phyloP scores from a whole-genome alignment of 1,140 invertebrate genomes.

The Drosophila ogumai region DNA sequence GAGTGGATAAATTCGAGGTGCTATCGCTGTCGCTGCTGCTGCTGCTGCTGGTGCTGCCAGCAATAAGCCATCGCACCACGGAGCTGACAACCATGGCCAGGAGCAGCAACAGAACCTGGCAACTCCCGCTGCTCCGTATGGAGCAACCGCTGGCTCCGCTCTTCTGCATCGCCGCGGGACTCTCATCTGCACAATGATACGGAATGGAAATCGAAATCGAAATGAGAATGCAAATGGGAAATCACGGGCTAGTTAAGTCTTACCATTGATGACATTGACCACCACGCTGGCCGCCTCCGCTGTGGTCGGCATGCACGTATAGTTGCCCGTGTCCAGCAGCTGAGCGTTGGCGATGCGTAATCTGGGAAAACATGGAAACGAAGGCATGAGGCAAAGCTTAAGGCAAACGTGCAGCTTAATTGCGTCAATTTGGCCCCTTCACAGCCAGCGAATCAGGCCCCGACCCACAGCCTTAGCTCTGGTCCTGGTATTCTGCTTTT shows the following conservation, averaged over 20 bases:
- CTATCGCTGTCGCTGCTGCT: conserved; percentile 3
- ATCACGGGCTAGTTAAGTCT: conserved; percentile 58
- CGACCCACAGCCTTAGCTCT: neutral
- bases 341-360: conserved; percentile 91
- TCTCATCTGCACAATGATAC: conserved; percentile 88
- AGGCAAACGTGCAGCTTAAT: conserved; percentile 35
- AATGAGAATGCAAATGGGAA: conserved; percentile 3
- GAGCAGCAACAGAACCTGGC: conserved; percentile 36
- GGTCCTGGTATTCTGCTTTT: neutral
- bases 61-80: conserved; percentile 68
- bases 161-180: conserved; percentile 94
- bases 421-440: conserved; percentile 18
- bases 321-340: conserved; percentile 92
- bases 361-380: conserved; percentile 78
- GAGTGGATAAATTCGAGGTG: conserved; percentile 48
- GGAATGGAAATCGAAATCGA: neutral
- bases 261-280: conserved; percentile 96
- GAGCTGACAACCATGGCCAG: conserved; percentile 62
- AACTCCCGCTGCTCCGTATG: conserved; percentile 9
- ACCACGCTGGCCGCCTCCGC: conserved; percentile 92
- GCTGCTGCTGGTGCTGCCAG: conserved; percentile 20
- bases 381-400: conserved; percentile 38
- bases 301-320: conserved; percentile 93
- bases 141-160: conserved; percentile 82
- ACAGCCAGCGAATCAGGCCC: conserved; percentile 13